phyloP scores from a whole-genome alignment of 2,888 invertebrate species.

The Cylindroiulus punctatus region DNA sequence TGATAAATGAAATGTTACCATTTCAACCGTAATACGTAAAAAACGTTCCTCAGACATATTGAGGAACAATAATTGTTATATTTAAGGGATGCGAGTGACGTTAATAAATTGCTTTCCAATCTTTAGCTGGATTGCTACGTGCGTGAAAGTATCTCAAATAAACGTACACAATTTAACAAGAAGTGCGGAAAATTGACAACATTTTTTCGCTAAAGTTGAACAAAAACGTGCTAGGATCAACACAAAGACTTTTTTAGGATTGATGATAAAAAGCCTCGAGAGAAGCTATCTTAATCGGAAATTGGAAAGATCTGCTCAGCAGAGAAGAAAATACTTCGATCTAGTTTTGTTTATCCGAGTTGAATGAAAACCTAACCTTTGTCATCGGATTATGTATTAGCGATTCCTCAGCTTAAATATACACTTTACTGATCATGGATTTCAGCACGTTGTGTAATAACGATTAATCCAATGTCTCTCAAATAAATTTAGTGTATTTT shows the following conservation, averaged over 20 bases:
- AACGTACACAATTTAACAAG: not conserved
- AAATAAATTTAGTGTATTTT: not conserved
- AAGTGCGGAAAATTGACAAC: not conserved
- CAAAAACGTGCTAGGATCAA: not conserved
- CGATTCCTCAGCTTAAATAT: not conserved
- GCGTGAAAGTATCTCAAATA: too few relatives aligned
- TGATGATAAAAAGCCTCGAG: not conserved
- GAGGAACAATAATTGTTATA: too few relatives aligned
- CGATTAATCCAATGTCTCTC: not conserved
- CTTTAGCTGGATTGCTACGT: too few relatives aligned
- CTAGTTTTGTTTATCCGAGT: conserved; percentile 10
- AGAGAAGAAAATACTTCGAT: not conserved
- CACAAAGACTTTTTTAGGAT: not conserved
- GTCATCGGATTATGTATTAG: not conserved
- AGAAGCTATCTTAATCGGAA: not conserved
- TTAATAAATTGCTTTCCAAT: too few relatives aligned
- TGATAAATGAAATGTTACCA: too few relatives aligned
- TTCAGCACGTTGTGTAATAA: not conserved
- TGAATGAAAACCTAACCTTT: not conserved
- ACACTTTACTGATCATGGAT: not conserved
- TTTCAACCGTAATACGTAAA: too few relatives aligned
- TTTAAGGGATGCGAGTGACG: too few relatives aligned
- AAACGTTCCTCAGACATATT: too few relatives aligned
- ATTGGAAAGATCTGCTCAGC: conserved; percentile 9
- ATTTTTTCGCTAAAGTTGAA: not conserved